A percentile compares a stretch with the other conserved stretches of the same genome.
Conservation (phyloP, 2,113 vertebrate genomes). For the Sitta europaea region DNA sequence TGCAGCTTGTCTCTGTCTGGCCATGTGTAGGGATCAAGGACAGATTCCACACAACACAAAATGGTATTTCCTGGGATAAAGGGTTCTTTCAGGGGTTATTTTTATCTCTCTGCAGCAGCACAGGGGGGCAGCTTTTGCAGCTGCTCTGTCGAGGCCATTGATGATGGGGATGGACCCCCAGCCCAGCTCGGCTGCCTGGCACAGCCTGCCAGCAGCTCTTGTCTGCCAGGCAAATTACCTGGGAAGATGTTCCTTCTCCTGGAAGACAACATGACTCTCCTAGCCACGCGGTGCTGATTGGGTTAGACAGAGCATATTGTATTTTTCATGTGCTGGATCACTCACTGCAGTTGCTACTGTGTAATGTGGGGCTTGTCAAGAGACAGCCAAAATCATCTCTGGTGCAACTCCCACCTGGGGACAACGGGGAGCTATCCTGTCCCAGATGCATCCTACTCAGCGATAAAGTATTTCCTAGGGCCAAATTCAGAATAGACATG, state of each 20-base stretch:
- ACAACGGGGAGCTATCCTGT: neutral
- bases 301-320: neutral
- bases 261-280: neutral
- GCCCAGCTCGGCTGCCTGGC: neutral
- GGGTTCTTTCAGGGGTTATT: neutral
- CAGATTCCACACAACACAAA: neutral
- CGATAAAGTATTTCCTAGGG: neutral
- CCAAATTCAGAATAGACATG: neutral
- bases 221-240: neutral
- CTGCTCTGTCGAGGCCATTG: neutral
- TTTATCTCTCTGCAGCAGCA: neutral
- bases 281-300: rapidly evolving
- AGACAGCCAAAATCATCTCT: neutral
- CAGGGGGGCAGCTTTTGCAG: neutral
- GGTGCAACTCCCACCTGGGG: neutral
- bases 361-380: neutral
- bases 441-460: neutral
- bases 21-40: neutral
- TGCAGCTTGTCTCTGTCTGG: neutral
- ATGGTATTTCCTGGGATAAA: neutral
- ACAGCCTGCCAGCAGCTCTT: neutral
- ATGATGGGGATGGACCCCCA: neutral
- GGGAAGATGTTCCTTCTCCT: neutral
- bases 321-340: neutral
- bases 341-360: neutral